phyloP scores from a whole-genome alignment of 2,797 vertebrate species.

The Lepilemur septentrionalis region DNA sequence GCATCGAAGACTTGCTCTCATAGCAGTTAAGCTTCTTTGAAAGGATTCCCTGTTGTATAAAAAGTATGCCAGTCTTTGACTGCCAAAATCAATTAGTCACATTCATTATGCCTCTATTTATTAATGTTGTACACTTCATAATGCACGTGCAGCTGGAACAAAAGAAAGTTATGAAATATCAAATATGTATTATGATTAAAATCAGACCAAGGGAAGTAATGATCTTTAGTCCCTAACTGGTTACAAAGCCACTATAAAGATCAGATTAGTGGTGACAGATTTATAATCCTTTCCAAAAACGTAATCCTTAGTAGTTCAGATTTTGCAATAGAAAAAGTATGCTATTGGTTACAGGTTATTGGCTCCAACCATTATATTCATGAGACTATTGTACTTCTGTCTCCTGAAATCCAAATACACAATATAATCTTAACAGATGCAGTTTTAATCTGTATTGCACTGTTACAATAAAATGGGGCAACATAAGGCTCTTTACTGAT shows the following conservation, averaged over 20 bases:
- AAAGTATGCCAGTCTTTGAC: conserved; percentile 88
- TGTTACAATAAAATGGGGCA: conserved; percentile 79
- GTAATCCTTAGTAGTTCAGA: conserved; percentile 81
- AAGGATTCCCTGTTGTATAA: conserved; percentile 87
- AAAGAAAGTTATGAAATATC: conserved; percentile 88
- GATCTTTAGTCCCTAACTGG: conserved; percentile 82
- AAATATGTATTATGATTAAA: conserved; percentile 85
- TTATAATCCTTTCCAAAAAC: conserved; percentile 84
- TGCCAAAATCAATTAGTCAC: conserved; percentile 90
- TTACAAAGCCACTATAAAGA: conserved; percentile 84
- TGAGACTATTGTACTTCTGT: conserved; percentile 81
- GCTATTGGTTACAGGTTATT: conserved; percentile 86
- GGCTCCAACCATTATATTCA: conserved; percentile 78
- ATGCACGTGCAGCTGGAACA: conserved; percentile 83
- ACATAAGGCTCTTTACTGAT: conserved; percentile 82
- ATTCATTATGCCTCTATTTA: conserved; percentile 91
- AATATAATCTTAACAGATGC: conserved; percentile 84
- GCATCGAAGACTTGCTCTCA: conserved; percentile 85
- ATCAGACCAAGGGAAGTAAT: conserved; percentile 83
- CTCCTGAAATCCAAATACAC: conserved; percentile 81
- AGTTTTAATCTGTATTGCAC: conserved; percentile 81
- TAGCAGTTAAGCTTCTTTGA: conserved; percentile 88
- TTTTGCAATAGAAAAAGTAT: conserved; percentile 81
- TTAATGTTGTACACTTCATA: conserved; percentile 87
- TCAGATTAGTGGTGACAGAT: conserved; percentile 84